Conservation (phyloP, 2,888 invertebrate species). For the Eupithecia pulchellata region DNA sequence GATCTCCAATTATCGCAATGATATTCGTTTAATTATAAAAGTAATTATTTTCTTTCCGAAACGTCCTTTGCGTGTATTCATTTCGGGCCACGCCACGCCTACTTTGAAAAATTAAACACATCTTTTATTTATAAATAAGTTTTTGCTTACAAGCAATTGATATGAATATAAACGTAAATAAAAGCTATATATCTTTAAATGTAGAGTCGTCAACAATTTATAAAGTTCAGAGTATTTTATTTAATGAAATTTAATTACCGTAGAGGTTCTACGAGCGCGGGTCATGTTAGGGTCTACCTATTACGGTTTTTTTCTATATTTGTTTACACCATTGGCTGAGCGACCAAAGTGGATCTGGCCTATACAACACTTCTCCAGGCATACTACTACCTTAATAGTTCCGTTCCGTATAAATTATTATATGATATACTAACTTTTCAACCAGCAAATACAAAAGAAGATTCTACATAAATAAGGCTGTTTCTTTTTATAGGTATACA, state of each 20-base stretch:
- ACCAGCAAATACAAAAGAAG: too few species aligned
- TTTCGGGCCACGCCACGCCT: slow-evolving; percentile 39
- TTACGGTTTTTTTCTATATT: neutral
- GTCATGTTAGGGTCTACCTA: neutral
- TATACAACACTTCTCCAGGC: neutral
- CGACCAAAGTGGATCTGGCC: neutral
- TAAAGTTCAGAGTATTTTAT: neutral
- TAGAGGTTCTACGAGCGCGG: neutral
- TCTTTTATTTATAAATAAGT: neutral
- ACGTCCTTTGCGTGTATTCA: slow-evolving; percentile 45
- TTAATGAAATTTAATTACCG: neutral
- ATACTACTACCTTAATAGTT: too few species aligned
- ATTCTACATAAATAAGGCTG: too few species aligned
- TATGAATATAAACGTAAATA: neutral
- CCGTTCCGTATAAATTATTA: too few species aligned
- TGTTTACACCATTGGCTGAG: neutral
- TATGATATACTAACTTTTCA: too few species aligned
- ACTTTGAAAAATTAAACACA: slow-evolving; percentile 3
- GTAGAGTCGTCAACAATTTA: neutral
- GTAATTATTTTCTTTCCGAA: slow-evolving; percentile 65
- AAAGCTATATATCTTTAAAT: neutral
- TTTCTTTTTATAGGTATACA: neutral
- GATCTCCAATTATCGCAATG: slow-evolving; percentile 65
- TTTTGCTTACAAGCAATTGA: neutral
- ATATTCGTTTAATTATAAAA: slow-evolving; percentile 70